Evolutionary conservation across 2,888 invertebrate species (phyloP), one percentile per base, ranked within the genome.

Genomic region (Carcina quercana): DNA sequence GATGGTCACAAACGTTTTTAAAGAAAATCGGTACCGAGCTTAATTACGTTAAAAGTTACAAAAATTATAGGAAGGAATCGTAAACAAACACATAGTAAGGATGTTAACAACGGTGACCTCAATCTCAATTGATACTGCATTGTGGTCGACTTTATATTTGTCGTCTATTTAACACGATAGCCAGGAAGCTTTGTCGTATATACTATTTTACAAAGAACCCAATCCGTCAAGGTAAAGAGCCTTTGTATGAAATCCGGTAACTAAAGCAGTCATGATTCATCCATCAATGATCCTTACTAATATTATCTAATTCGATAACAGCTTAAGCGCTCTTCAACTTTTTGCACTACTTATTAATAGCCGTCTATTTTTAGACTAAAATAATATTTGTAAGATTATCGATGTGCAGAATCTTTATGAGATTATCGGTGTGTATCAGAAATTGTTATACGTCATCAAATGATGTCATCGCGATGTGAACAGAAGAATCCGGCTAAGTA

Each of bases 401-500:
- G n/a, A n/a, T n/a, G n/a, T n/a, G n/a, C n/a, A n/a, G n/a, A n/a
- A n/a, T n/a, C n/a, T n/a, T n/a, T n/a, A n/a, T n/a, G n/a, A n/a
- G n/a, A 38, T 32, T 20, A 35, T 40, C 34, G 40, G 47, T 42
- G 44, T 42, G 54, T 65, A 70, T 71, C 68, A 63, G 68, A 66
- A 52, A 61, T 59, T 53, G 46, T 37, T n/a, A 59, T 38, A 71
- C 69, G 69, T 75, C 69, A 67, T 56, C 42, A 45, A 52, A 65
- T 80, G 80, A 82, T 71, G 65, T 80, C 72, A 80, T 76, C 54
- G 42, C 50, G 43, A 32, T 56, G 52, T 57, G 57, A 57, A 58
- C 47, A 59, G 55, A 54, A 53, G 54, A 74, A 82, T 79, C 80
- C 80, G 82, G 78, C 70, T 74, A 70, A 56, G 53, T 67, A 63